Conservation (phyloP, 2,888 invertebrate genomes). For the Chrysolina haemoptera region DNA sequence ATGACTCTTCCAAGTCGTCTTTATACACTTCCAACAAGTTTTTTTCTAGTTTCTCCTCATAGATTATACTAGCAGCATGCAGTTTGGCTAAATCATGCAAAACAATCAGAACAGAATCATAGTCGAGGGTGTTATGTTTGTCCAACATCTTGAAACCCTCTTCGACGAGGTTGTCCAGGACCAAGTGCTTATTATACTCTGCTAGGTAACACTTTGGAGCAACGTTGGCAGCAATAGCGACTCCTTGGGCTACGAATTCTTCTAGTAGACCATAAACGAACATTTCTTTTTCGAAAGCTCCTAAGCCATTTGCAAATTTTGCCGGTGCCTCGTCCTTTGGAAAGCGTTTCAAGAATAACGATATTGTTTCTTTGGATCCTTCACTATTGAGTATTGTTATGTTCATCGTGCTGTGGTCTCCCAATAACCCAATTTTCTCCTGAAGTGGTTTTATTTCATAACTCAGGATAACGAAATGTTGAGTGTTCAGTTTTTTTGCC, state of each 20-base stretch:
- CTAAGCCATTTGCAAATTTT: conserved; percentile 57
- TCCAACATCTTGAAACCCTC: conserved; percentile 59
- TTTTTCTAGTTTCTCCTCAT: conserved; percentile 53
- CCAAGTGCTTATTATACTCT: conserved; percentile 60
- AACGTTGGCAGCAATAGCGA: conserved; percentile 56
- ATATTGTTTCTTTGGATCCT: conserved; percentile 43
- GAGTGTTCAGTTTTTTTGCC: conserved; percentile 46
- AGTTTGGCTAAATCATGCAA: conserved; percentile 63
- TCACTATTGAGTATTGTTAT: conserved; percentile 48
- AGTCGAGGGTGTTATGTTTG: conserved; percentile 57
- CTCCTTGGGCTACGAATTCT: conserved; percentile 45
- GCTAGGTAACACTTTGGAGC: conserved; percentile 64
- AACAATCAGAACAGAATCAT: conserved; percentile 58
- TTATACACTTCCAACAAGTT: conserved; percentile 52
- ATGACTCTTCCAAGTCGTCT: conserved; percentile 54
- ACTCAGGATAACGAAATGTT: conserved; percentile 49
- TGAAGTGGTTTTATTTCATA: conserved; percentile 46
- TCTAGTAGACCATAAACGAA: conserved; percentile 58
- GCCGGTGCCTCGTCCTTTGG: conserved; percentile 55
- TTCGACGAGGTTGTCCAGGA: conserved; percentile 67
- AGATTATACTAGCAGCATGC: conserved; percentile 67
- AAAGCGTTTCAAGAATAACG: conserved; percentile 62
- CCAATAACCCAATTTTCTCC: conserved; percentile 57
- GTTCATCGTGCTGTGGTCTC: conserved; percentile 58
- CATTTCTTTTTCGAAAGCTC: conserved; percentile 59